Evolutionary conservation across 2,888 invertebrate genomes (phyloP), one percentile per base, ranked within the genome.

Genomic region (Smittia sp.): DNA sequence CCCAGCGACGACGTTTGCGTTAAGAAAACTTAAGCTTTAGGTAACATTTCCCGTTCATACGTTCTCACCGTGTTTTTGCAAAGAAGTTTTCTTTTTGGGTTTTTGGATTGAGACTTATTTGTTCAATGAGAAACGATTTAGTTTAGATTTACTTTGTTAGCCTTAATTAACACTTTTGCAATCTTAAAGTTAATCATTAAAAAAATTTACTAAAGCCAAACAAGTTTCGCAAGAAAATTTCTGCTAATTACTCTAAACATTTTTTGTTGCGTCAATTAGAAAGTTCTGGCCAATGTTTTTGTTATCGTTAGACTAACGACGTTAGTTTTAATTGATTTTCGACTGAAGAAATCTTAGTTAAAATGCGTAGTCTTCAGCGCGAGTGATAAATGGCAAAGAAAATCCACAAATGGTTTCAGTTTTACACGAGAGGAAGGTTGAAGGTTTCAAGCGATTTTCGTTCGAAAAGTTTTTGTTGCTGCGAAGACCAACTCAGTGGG

Each of bases 21-120:
- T 27, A n/a, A 27, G 27, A 27, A 63, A 63, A 25, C n/a, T 63
- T 63, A 24, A 27, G 15, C 15, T 63, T 63, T 63, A 63, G 63
- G 63, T 63, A 63, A 63, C 63, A 63, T 63, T 24, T 63, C 63
- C 63, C 63, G 63, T 63, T 58, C 63, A 63, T 63, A 63, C 15
- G 13, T 63, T 63, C 22, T 63, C 27, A 63, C 27, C 1, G 27
- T 27, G 63, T 27, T 63, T 63, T 63, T 63, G 7, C 11, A 15
- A 63, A 25, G 22, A 22, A n/a, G 6, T 20, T 58, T 52, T 39
- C 39, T 9, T 39, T n/a, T 52, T 52, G 2, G 18, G 58, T 22
- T 20, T 58, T 58, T 46, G 11, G 32, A 32, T 32, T 3, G 46
- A 22, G 58, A 22, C 18, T 18, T 18, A 58, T 22, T 58, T 58